Evolutionary conservation across 2,888 invertebrate genomes (phyloP), one percentile per base, ranked within the genome.

Genomic region (Tetragnatha montana): DNA sequence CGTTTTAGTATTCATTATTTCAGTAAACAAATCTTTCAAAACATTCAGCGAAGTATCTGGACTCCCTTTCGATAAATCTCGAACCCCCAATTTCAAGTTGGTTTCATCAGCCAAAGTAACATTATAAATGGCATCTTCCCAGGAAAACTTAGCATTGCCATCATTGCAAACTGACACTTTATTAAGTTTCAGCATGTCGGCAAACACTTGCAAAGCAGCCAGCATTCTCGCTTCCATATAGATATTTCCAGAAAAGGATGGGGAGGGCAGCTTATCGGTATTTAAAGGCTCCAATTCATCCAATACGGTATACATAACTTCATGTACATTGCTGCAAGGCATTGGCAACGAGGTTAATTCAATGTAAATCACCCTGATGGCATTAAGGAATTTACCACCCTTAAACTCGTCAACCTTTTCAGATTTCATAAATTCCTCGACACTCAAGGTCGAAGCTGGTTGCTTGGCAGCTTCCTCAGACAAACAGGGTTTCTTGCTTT

Each of bases 381-480:
- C 87, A 87, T 87, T 90, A 10, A 90, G 60, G 81, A 71, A 90
- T 79, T 87, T 90, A 49, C 90, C 90, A 60, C 80, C 83, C 71
- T 87, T 90, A 80, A 90, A 90, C 69, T 90, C 90, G 71, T 90
- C 90, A 14, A 90, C 79, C 47, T 90, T 90, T 76, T 90, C 90
- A 49, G 84, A 84, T 21, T 87, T 90, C 90, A 90, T 73, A 71
- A 90, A 90, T 83, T 90, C 90, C 70, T 90, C 90, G 10, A 90
- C 83, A 73, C 22, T 79, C 68, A 90, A 17, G 14, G 73, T 60
- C 8, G 78, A 22, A 8, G 21, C 35, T 50, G 87, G 71, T n/a
- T 69, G 70, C 35, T 90, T 86, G n/a, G n/a, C 51, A 19, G 82
- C 82, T 74, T 90, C 90, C 81, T 90, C 90, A 21, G 90, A 87